These are phyloP conservation scores for Caradrina clavipalpis DNA, from an alignment of 2,888 invertebrate species.

Conservation along the genomic window DNA sequence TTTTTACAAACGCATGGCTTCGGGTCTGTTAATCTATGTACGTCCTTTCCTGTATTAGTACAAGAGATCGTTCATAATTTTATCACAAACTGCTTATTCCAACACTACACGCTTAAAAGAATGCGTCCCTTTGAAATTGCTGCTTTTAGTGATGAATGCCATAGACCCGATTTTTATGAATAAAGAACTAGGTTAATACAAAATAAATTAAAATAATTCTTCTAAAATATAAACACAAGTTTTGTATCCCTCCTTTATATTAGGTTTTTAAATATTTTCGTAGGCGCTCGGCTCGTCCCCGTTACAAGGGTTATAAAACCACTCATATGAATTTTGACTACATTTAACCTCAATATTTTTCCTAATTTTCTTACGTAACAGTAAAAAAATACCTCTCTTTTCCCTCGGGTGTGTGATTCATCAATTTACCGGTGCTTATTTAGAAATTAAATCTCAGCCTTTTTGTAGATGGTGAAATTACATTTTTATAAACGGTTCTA, in stretches of 20 bases:
- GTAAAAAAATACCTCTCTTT: slow-evolving; percentile 20
- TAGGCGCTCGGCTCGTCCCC: background rate
- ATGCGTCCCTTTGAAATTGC: background rate
- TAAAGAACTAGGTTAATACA: background rate
- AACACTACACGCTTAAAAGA: too few relatives aligned
- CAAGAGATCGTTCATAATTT: too few relatives aligned
- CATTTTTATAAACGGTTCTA: slow-evolving; percentile 22
- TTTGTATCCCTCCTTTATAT: slow-evolving; percentile 2
- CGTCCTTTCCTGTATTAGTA: too few relatives aligned
- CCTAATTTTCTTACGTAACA: slow-evolving; percentile 30
- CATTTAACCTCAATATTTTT: slow-evolving; percentile 32
- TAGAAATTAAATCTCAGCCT: slow-evolving; percentile 33
- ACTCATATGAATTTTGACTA: slow-evolving; percentile 23
- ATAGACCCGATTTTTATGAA: background rate
- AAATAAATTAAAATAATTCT: slow-evolving; percentile 10
- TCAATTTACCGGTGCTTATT: slow-evolving; percentile 25
- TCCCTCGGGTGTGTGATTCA: slow-evolving; percentile 28
- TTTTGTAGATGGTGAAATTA: slow-evolving; percentile 26
- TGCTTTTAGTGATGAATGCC: background rate
- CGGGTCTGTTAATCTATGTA: background rate
- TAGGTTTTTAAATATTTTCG: slow-evolving; percentile 20
- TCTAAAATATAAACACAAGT: slow-evolving; percentile 4
- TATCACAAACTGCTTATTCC: too few relatives aligned
- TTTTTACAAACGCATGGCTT: background rate
- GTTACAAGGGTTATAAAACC: slow-evolving; percentile 10